Evolutionary conservation across 2,113 vertebrate species (phyloP).

Genomic region (Microcebus griseorufus): DNA sequence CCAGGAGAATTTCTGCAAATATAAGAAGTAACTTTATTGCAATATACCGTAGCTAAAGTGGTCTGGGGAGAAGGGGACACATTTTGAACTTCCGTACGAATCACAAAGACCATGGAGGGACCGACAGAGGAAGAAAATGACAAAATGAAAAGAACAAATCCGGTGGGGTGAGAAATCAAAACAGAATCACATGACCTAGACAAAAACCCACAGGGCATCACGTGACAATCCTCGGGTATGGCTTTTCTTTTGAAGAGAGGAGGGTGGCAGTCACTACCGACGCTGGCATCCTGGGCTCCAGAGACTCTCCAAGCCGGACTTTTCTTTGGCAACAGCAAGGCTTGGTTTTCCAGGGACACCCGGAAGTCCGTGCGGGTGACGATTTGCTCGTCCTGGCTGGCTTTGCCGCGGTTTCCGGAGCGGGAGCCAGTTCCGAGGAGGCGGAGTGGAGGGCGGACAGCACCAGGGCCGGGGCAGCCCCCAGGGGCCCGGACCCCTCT

Average conservation of each 20-base stretch:
- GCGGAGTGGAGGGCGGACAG: constrained; percentile 36
- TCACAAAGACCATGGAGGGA: constrained; percentile 80
- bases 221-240: constrained; percentile 45
- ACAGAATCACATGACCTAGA: constrained; percentile 88
- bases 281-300: background rate
- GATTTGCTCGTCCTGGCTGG: background rate
- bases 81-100: constrained; percentile 84
- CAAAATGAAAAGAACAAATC: constrained; percentile 57
- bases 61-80: constrained; percentile 88
- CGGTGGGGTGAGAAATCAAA: constrained; percentile 66
- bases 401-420: background rate
- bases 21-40: constrained; percentile 91
- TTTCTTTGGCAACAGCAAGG: constrained; percentile 44
- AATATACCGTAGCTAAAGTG: constrained; percentile 90
- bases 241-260: constrained; percentile 62
- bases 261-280: background rate
- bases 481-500: background rate
- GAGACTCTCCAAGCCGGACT: constrained; percentile 39
- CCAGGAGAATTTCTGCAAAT: constrained; percentile 87
- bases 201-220: constrained; percentile 42
- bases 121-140: constrained; percentile 70
- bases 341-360: background rate
- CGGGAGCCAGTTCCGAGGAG: background rate
- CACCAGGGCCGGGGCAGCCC: background rate
- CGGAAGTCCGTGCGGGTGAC: constrained; percentile 24